Percentiles rank a stretch among this genome's conserved stretches.
Conservation (phyloP, 2,113 vertebrate genomes). For the Aphelocoma coerulescens region DNA sequence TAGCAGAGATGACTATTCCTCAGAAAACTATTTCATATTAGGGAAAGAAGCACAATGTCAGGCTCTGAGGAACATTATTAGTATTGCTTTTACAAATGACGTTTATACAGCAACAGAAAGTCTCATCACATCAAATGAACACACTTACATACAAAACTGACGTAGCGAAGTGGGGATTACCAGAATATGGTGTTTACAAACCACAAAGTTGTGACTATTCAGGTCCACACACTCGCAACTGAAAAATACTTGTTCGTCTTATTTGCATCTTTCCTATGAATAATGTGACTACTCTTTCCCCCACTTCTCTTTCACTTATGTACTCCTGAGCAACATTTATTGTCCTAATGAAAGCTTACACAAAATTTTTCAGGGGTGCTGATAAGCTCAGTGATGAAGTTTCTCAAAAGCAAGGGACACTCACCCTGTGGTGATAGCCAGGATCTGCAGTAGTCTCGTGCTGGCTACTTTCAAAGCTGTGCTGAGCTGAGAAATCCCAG, state of each 20-base stretch:
- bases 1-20: background rate
- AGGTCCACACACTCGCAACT: background rate
- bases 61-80: background rate
- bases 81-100: background rate
- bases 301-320: accelerated
- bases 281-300: background rate
- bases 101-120: background rate
- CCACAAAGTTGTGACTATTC: background rate
- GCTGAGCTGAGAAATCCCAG: constrained; percentile 91
- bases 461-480: constrained; percentile 96
- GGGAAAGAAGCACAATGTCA: background rate
- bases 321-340: background rate
- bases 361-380: background rate
- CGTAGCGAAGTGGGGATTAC: background rate
- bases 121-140: background rate
- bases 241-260: background rate
- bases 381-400: background rate
- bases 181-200: background rate
- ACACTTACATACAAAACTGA: background rate
- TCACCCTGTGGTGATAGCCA: constrained; percentile 97
- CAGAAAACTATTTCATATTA: background rate
- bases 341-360: background rate
- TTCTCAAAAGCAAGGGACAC: background rate
- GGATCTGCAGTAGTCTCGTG: constrained; percentile 92
- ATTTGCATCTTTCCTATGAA: background rate